Base-by-base conservation (phyloP, 2,888 invertebrate species). In the Anthophora plumipes region DNA sequence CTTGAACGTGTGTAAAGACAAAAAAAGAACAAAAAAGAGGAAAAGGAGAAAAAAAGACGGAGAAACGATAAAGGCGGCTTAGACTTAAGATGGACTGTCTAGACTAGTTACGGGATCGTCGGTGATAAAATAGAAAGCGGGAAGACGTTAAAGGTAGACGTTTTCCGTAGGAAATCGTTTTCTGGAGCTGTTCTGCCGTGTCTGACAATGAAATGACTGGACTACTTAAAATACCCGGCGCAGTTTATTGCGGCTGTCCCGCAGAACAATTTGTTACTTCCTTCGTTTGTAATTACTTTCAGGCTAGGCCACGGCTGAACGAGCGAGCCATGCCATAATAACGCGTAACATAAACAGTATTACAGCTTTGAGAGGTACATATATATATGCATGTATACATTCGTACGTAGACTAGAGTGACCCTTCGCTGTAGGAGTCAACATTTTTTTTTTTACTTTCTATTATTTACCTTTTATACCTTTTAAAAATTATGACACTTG, bases 211-310 rank as follows among this genome's bases (percentile, higher is more conserved):
- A 89, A 91, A 89, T 85, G 90, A 91, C 90, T 89, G 82, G 82
- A 85, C 91, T 91, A 91, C 90, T 91, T 91, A 88, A 90, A 91
- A 89, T 87, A 87, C 86, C 82, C 79, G 71, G 80, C 77, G 69
- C 76, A 87, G 85, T 91, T 91, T 90, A 91, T 90, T 90, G 87
- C 90, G 81, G 85, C 85, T 88, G 90, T 90, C 89, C 83, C 77
- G 82, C 71, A 83, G 82, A 89, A 86, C 89, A 87, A 90, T 91
- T 91, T 89, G 91, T 89, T 91, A 88, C 89, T 84, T 82, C 84
- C 88, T 80, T 63, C 79, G 66, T 83, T 87, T 78, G 87, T 89
- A 90, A 90, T 88, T 90, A 90, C 86, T 89, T 89, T 78, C 85
- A 75, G 78, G 86, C 83, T 85, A 77, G 60, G 83, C 81, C 78